phyloP scores from a whole-genome alignment of 2,113 vertebrate genomes.

The zebrafish (Danio rerio) region DNA sequence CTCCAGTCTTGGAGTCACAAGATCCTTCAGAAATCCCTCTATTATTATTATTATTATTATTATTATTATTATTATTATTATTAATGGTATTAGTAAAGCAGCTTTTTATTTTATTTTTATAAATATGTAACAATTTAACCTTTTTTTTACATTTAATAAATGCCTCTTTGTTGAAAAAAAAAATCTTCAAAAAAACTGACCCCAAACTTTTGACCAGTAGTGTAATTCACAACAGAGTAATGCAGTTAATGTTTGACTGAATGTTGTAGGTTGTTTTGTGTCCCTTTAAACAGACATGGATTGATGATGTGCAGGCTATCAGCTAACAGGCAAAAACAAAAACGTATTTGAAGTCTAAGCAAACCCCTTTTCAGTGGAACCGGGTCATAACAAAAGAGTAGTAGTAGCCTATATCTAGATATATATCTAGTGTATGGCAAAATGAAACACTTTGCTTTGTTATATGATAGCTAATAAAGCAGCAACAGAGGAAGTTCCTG shows the following conservation, averaged over 20 bases:
- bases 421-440: slow-evolving; percentile 15
- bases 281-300: neutral
- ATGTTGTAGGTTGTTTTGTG: neutral
- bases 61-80: too few species aligned
- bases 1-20: too few species aligned
- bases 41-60: too few species aligned
- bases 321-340: slow-evolving; percentile 36
- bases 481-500: neutral
- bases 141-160: too few species aligned
- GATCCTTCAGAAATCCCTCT: too few species aligned
- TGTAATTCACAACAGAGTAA: neutral
- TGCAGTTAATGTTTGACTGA: neutral
- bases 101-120: too few species aligned
- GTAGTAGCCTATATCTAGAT: too few species aligned
- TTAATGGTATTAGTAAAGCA: too few species aligned
- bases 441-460: neutral
- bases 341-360: neutral
- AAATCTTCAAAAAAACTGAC: too few species aligned
- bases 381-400: slow-evolving; percentile 25
- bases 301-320: slow-evolving; percentile 43
- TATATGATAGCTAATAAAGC: neutral
- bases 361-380: slow-evolving; percentile 12
- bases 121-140: too few species aligned
- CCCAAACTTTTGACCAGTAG: too few species aligned
- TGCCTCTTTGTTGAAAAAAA: too few species aligned